These are phyloP conservation scores for Amphipoea lucens DNA, from an alignment of 2,888 invertebrate genomes.

Conservation along the genomic window DNA sequence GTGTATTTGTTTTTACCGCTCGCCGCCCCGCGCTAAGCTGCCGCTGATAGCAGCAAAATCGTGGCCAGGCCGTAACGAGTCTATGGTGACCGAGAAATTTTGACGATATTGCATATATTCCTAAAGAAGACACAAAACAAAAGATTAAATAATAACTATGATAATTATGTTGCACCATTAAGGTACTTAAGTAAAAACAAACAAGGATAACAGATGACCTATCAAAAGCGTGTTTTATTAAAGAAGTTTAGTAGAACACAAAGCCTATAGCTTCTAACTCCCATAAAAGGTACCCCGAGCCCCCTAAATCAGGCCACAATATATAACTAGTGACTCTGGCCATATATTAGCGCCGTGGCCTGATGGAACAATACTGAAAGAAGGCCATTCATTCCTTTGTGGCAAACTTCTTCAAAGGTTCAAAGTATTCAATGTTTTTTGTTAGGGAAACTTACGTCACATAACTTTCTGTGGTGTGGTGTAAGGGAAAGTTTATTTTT, in stretches of 20 bases:
- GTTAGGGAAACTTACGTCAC: constrained; percentile 61
- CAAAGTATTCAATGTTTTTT: constrained; percentile 65
- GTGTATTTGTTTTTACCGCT: too few species aligned
- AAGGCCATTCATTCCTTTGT: constrained; percentile 65
- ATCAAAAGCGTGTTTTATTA: constrained; percentile 21
- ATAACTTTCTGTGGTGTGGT: constrained; percentile 61
- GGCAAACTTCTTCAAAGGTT: constrained; percentile 58
- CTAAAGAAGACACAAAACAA: background rate
- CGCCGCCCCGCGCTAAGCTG: too few species aligned
- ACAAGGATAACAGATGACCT: constrained; percentile 15
- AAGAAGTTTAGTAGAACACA: constrained; percentile 42
- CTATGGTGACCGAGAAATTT: background rate
- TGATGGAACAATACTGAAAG: constrained; percentile 62
- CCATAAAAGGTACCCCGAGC: constrained; percentile 42
- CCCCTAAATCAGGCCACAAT: constrained; percentile 55
- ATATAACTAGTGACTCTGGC: constrained; percentile 38
- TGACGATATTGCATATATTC: background rate
- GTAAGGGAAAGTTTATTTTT: constrained; percentile 25
- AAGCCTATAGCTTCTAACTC: constrained; percentile 42
- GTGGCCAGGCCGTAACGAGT: too few species aligned
- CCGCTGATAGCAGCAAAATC: too few species aligned
- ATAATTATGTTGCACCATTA: background rate
- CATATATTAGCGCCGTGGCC: constrained; percentile 60
- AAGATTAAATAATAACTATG: background rate
- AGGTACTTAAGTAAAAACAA: constrained; percentile 11